Evolutionary conservation across 1,140 invertebrate species (phyloP).

Genomic region (Rhagoletis pomonella): DNA sequence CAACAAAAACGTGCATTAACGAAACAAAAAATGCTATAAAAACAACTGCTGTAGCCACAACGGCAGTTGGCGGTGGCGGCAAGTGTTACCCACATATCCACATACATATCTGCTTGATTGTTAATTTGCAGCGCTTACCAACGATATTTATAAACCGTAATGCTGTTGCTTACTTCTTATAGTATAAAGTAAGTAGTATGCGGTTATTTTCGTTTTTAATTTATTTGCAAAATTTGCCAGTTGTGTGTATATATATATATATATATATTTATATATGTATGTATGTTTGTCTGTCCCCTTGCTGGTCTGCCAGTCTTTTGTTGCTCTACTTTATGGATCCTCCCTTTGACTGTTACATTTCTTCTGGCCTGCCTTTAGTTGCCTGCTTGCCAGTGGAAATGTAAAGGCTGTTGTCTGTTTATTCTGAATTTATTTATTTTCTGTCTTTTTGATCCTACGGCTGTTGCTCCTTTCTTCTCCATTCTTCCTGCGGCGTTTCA

Average conservation of each 20-base stretch:
- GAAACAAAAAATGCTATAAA: constrained; percentile 2
- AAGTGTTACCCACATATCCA: background rate
- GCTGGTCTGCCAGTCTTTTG: background rate
- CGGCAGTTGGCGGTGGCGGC: constrained; percentile 20
- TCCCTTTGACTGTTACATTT: constrained; percentile 49
- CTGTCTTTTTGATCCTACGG: background rate
- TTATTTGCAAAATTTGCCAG: constrained; percentile 45
- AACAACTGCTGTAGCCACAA: constrained; percentile 27
- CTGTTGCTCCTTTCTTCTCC: background rate
- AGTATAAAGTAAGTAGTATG: background rate
- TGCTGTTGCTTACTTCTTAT: background rate
- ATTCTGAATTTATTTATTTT: background rate
- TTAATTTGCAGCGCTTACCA: constrained; percentile 43
- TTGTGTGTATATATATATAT: background rate
- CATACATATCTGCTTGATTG: background rate
- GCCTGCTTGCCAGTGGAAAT: background rate
- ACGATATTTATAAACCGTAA: constrained; percentile 25
- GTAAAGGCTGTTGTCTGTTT: background rate
- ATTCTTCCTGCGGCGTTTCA: background rate
- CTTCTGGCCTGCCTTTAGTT: background rate
- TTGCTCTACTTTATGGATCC: constrained; percentile 35
- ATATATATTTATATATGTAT: too few species aligned
- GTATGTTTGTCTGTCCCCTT: background rate
- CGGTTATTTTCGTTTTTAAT: constrained; percentile 1
- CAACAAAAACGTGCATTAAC: background rate